These are phyloP conservation scores for Ischnus inquisitorius DNA, from an alignment of 2,888 invertebrate genomes.

Conservation along the genomic window DNA sequence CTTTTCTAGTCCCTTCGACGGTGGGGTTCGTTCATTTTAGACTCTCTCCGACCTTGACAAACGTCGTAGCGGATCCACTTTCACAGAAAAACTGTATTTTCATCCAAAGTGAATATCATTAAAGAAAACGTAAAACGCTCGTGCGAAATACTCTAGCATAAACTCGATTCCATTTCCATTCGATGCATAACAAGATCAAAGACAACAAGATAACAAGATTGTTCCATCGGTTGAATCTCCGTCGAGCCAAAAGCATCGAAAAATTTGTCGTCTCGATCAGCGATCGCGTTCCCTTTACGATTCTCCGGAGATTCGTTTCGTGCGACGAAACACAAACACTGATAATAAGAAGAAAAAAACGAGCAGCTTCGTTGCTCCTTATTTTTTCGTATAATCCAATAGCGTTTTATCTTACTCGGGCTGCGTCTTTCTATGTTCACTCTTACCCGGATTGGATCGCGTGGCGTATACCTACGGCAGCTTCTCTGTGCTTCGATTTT, in stretches of 20 bases:
- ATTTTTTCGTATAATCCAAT: conserved; percentile 28
- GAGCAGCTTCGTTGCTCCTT: conserved; percentile 32
- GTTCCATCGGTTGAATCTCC: conserved; percentile 55
- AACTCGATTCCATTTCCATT: conserved; percentile 36
- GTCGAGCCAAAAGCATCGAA: conserved; percentile 28
- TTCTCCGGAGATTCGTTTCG: conserved; percentile 38
- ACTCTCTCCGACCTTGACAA: not conserved
- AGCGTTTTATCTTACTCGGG: conserved; percentile 31
- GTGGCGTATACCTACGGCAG: not conserved
- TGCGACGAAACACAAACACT: conserved; percentile 21
- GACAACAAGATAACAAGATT: too few relatives aligned
- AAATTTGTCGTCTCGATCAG: conserved; percentile 35
- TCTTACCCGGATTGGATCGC: conserved; percentile 50
- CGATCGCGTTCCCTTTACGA: conserved; percentile 40
- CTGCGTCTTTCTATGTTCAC: conserved; percentile 13
- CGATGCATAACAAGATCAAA: conserved; percentile 47
- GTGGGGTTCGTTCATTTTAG: not conserved
- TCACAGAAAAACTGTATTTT: conserved; percentile 17
- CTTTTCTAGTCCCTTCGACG: not conserved
- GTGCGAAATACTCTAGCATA: conserved; percentile 7
- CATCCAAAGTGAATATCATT: conserved; percentile 24
- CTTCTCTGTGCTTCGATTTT: not conserved
- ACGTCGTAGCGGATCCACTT: not conserved
- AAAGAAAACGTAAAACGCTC: conserved; percentile 4
- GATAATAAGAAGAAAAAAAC: not conserved